phyloP scores from a whole-genome alignment of 2,113 vertebrate species.

The Myotis davidii region DNA sequence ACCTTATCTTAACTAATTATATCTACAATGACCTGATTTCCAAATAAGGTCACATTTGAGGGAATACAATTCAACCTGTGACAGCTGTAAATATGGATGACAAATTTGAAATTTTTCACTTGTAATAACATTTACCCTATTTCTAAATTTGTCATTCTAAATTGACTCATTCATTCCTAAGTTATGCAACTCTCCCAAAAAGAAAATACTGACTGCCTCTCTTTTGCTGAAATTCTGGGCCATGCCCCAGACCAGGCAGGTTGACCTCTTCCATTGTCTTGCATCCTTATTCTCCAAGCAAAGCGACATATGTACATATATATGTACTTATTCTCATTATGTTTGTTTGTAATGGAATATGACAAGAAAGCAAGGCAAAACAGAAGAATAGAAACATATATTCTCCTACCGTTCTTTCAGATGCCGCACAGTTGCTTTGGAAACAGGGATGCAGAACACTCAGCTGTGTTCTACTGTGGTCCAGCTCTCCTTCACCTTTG shows the following conservation, averaged over 20 bases:
- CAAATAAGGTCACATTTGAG: background rate
- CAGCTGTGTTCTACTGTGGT: slow-evolving; percentile 96
- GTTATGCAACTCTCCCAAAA: background rate
- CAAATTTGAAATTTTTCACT: background rate
- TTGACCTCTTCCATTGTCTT: background rate
- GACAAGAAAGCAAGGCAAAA: background rate
- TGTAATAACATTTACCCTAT: background rate
- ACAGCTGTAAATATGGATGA: background rate
- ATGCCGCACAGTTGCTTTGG: slow-evolving; percentile 95
- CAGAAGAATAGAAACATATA: background rate
- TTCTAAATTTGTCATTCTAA: background rate
- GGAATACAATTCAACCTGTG: background rate
- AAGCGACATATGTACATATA: background rate
- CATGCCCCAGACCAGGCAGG: background rate
- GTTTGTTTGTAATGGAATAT: background rate
- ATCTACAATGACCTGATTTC: background rate
- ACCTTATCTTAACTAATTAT: background rate
- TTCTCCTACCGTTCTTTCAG: slow-evolving; percentile 78
- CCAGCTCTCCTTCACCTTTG: slow-evolving; percentile 92
- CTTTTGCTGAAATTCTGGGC: background rate
- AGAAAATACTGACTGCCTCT: background rate
- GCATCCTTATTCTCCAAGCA: background rate
- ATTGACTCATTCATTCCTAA: background rate
- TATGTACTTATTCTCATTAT: background rate
- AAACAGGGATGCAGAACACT: slow-evolving; percentile 96